These are phyloP conservation scores for Neogobius melanostomus DNA, from an alignment of 2,113 vertebrate species.

Conservation along the genomic window DNA sequence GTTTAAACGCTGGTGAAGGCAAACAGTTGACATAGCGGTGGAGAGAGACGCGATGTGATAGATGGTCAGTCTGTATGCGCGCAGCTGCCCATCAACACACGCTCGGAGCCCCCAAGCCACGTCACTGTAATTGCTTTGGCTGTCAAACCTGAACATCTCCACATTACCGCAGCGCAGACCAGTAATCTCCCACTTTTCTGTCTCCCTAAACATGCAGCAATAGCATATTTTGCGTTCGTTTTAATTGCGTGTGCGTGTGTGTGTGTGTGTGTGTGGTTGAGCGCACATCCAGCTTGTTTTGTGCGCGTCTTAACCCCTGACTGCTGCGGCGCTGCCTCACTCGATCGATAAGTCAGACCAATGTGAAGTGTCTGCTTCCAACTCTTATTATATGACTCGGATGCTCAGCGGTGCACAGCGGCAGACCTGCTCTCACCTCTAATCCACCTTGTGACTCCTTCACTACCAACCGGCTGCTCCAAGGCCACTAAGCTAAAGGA, in stretches of 20 bases:
- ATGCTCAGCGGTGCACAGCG: conserved; percentile 47
- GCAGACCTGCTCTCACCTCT: conserved; percentile 45
- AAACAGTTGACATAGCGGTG: conserved; percentile 21
- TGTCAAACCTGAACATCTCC: conserved; percentile 50
- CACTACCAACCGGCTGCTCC: neutral
- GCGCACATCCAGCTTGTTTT: conserved; percentile 16
- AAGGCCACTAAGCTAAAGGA: conserved; percentile 16
- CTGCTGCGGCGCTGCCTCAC: conserved; percentile 14
- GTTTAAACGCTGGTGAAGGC: conserved; percentile 9
- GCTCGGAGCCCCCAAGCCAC: conserved; percentile 42
- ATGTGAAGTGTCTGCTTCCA: conserved; percentile 48
- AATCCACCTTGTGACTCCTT: conserved; percentile 36
- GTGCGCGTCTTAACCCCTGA: conserved; percentile 34
- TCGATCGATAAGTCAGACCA: conserved; percentile 57
- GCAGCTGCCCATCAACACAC: conserved; percentile 47
- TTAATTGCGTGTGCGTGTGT: neutral
- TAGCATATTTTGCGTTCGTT: neutral
- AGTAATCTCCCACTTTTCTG: conserved; percentile 4
- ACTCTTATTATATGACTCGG: conserved; percentile 50
- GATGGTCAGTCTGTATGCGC: conserved; percentile 32
- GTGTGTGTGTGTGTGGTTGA: neutral
- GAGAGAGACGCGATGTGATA: conserved; percentile 21
- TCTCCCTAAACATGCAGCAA: neutral
- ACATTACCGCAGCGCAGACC: conserved; percentile 30
- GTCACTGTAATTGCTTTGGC: conserved; percentile 56